Evolutionary conservation across 2,797 vertebrate genomes (phyloP), one percentile per base, ranked within the genome.

Genomic region (Distichodus sexfasciatus): DNA sequence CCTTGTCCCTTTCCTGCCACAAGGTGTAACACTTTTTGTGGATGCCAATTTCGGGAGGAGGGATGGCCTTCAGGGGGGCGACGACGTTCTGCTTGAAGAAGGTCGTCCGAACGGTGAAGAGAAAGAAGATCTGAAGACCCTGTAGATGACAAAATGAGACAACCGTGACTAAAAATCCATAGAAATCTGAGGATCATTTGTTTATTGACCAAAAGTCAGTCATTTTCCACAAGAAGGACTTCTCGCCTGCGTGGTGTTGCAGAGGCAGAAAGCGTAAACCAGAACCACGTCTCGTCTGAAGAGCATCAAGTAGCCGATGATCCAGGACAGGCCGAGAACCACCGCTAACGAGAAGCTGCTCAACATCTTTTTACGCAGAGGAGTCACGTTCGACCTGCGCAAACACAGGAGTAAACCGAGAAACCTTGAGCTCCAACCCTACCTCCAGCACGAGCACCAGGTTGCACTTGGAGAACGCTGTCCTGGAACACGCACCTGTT

Each of bases 161-260:
- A 26, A 46, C 58, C 9, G 29, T 14, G 38, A 36, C 28, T 29
- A 26, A 17, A 28, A 29, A n/a, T 7, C 9, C 1, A 54, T n/a
- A 33, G 4, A 35, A 35, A 35, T 35, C 31, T 35, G 31, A 35
- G 31, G 31, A 10, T 35, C 31, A 35, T 35, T 35, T 35, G 10
- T 35, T 35, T 35, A 4, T 35, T 8, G 8, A 57, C 23, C 5
- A 12, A 7, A 36, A 57, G 11, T 33, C 35, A 36, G 10, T n/a
- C 14, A 50, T 6, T 23, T 4, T 19, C 6, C 28, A 47, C 33
- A 31, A n/a, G n/a, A n/a, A n/a, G n/a, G n/a, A n/a, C 51, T 35
- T 54, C 65, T n/a, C 2, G 90, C 91, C 89, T 93, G 91, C 4
- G 84, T 92, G 58, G 84, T 81, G 35, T 87, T 92, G 4, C 82